These are phyloP conservation scores for Pseudachorutes palmiensis DNA, from an alignment of 1,140 invertebrate genomes.

Conservation along the genomic window DNA sequence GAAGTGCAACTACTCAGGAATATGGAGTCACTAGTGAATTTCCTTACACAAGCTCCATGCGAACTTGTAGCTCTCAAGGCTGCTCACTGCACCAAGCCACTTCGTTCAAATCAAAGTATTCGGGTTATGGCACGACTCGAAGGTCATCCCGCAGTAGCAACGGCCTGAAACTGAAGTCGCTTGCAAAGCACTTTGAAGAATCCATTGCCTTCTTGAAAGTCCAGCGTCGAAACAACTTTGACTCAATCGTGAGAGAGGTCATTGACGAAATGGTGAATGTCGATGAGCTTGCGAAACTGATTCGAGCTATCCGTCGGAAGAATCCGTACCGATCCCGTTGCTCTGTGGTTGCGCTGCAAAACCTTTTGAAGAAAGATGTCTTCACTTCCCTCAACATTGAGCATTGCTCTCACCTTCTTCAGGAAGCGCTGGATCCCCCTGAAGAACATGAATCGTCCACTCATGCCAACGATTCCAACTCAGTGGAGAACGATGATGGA, in stretches of 20 bases:
- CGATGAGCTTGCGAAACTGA: background rate
- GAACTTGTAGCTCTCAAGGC: too few species aligned
- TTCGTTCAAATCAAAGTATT: too few species aligned
- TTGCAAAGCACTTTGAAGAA: background rate
- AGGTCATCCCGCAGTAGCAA: too few species aligned
- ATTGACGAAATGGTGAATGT: background rate
- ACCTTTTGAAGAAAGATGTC: background rate
- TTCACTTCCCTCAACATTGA: background rate
- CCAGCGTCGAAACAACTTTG: background rate
- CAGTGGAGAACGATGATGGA: too few species aligned
- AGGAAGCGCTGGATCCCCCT: too few species aligned
- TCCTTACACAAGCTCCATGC: too few species aligned
- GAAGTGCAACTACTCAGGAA: background rate
- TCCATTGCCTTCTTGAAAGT: background rate
- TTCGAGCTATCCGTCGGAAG: background rate
- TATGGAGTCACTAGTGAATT: background rate
- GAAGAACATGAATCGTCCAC: too few species aligned
- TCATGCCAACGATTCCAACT: too few species aligned
- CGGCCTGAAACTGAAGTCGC: too few species aligned
- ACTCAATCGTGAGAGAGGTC: background rate
- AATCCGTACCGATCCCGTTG: background rate
- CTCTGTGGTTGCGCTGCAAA: background rate
- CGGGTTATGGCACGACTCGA: too few species aligned
- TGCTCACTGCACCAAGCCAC: too few species aligned
- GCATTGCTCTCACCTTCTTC: background rate